These are phyloP conservation scores for Poecile montanus DNA, from an alignment of 2,797 vertebrate species.

Conservation along the genomic window DNA sequence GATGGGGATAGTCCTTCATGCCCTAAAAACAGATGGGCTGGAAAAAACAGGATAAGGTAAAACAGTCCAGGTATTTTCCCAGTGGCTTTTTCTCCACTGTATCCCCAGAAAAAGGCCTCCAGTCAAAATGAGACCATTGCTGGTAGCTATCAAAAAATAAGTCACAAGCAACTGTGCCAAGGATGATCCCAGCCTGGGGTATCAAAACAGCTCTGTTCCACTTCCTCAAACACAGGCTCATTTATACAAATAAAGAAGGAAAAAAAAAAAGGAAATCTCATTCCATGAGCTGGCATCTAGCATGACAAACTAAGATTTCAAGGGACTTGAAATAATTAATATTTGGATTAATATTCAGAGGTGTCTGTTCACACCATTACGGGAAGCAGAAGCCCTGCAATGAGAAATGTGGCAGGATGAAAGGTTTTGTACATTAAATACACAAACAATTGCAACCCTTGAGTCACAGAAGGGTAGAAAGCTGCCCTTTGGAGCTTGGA, in stretches of 20 bases:
- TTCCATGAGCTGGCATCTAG: neutral
- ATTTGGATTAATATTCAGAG: neutral
- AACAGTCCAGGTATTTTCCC: neutral
- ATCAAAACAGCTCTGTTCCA: neutral
- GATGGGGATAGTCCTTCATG: neutral
- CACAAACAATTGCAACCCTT: neutral
- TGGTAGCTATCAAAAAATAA: neutral
- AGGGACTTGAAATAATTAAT: neutral
- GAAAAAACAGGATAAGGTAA: neutral
- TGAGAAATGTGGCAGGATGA: neutral
- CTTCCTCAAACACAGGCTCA: neutral
- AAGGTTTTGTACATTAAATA: neutral
- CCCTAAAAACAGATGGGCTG: neutral
- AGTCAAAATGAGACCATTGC: neutral
- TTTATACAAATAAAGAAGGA: neutral
- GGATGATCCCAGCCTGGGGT: neutral
- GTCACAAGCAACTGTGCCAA: neutral
- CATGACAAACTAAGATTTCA: neutral
- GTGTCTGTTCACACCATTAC: neutral
- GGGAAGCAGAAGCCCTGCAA: neutral
- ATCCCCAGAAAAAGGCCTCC: neutral
- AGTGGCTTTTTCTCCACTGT: rapidly evolving
- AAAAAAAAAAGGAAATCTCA: neutral
- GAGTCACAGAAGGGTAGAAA: neutral
- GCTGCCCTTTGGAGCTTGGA: neutral